Conservation (phyloP, 2,888 invertebrate genomes). For the Lomographa bimaculata region DNA sequence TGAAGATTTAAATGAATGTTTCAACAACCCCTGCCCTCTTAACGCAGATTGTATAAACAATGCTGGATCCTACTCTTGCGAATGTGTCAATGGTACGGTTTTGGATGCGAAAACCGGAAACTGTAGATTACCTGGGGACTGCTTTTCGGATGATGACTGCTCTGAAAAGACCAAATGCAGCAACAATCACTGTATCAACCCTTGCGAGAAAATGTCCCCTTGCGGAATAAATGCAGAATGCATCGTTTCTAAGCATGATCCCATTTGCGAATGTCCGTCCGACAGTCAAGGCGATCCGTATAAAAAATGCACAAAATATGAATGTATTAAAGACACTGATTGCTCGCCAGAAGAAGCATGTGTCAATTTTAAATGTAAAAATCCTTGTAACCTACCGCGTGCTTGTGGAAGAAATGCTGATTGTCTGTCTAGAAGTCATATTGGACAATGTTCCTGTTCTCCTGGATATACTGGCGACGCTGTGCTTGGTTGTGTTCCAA, state of each 20-base stretch:
- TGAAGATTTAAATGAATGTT: conserved; percentile 92
- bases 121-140: conserved; percentile 93
- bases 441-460: conserved; percentile 92
- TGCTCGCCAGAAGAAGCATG: conserved; percentile 89
- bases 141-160: conserved; percentile 91
- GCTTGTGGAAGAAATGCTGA: conserved; percentile 92
- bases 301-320: conserved; percentile 87
- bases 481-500: conserved; percentile 91
- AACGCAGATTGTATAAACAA: conserved; percentile 91
- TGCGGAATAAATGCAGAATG: conserved; percentile 93
- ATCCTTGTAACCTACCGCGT: conserved; percentile 91
- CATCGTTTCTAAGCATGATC: conserved; percentile 86
- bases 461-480: conserved; percentile 94
- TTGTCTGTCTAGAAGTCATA: conserved; percentile 90
- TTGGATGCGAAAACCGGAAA: conserved; percentile 89
- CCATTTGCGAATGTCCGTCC: conserved; percentile 89
- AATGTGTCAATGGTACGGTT: conserved; percentile 90
- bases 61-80: conserved; percentile 90
- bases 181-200: conserved; percentile 90
- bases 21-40: conserved; percentile 89
- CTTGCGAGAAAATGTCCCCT: conserved; percentile 85
- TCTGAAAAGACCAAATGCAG: conserved; percentile 89
- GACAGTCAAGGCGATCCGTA: conserved; percentile 91
- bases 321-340: conserved; percentile 91
- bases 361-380: conserved; percentile 90